phyloP scores from a whole-genome alignment of 2,888 invertebrate species.

The Tipula helvola region DNA sequence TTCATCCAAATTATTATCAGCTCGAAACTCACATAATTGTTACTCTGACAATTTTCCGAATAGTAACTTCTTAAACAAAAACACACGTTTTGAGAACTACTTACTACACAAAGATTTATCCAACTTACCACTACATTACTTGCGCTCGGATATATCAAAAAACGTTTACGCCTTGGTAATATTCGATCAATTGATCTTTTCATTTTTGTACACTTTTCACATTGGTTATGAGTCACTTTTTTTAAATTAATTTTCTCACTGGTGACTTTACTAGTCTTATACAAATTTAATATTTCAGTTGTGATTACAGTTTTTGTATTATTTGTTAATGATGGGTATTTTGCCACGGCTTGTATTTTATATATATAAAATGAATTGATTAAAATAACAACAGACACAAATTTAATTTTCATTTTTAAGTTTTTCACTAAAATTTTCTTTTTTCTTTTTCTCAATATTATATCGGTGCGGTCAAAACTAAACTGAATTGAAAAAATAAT shows the following conservation, averaged over 20 bases:
- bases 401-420: background rate
- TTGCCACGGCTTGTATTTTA: background rate
- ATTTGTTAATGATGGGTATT: background rate
- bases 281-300: background rate
- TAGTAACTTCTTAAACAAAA: too few relatives aligned
- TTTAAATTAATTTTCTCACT: background rate
- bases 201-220: background rate
- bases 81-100: too few relatives aligned
- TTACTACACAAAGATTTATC: too few relatives aligned
- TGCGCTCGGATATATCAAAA: background rate
- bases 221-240: background rate
- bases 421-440: background rate
- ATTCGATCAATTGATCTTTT: background rate
- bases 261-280: background rate
- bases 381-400: background rate
- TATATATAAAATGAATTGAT: background rate
- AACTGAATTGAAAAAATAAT: background rate
- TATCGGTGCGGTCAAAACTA: background rate
- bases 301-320: background rate
- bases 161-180: background rate
- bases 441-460: too few relatives aligned
- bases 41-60: too few relatives aligned
- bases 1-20: too few relatives aligned
- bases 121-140: background rate
- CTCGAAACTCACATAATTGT: too few relatives aligned